Evolutionary conservation across 2,888 invertebrate species (phyloP).

Genomic region (Coecobrya sp.): DNA sequence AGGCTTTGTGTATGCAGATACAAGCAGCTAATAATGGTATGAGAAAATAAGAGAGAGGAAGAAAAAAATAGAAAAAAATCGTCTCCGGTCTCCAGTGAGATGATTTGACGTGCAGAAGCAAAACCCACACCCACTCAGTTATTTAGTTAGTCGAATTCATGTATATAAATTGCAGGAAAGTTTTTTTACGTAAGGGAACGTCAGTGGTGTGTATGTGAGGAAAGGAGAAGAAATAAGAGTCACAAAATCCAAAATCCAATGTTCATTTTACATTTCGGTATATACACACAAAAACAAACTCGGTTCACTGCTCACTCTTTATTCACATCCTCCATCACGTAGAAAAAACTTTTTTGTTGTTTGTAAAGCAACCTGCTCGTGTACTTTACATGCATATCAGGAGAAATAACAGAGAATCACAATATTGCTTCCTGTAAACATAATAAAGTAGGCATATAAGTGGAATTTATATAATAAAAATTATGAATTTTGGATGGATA

Average conservation of each 20-base stretch:
- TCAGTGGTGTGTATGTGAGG: neutral
- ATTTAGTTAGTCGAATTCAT: constrained; percentile 57
- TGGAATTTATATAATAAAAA: neutral
- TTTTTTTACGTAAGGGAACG: neutral
- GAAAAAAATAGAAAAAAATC: constrained; percentile 44
- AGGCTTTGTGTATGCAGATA: neutral
- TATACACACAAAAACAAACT: constrained; percentile 13
- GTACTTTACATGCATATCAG: constrained; percentile 38
- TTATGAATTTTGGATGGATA: constrained; percentile 1
- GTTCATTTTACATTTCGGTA: constrained; percentile 3
- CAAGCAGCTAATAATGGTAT: constrained; percentile 2
- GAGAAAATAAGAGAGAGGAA: constrained; percentile 18
- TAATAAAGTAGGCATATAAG: neutral
- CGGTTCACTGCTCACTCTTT: neutral
- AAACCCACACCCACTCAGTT: constrained; percentile 72
- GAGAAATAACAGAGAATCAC: neutral
- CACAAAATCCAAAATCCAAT: constrained; percentile 37
- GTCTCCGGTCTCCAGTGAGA: constrained; percentile 59
- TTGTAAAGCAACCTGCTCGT: constrained; percentile 33
- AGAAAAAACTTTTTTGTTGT: constrained; percentile 43
- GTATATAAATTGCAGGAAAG: constrained; percentile 43
- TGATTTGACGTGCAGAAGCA: constrained; percentile 62
- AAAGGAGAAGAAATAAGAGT: neutral
- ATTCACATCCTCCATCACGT: constrained; percentile 54
- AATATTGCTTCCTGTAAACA: neutral